Base-by-base conservation (phyloP, 2,888 invertebrate genomes). In the Cryptus armator region DNA sequence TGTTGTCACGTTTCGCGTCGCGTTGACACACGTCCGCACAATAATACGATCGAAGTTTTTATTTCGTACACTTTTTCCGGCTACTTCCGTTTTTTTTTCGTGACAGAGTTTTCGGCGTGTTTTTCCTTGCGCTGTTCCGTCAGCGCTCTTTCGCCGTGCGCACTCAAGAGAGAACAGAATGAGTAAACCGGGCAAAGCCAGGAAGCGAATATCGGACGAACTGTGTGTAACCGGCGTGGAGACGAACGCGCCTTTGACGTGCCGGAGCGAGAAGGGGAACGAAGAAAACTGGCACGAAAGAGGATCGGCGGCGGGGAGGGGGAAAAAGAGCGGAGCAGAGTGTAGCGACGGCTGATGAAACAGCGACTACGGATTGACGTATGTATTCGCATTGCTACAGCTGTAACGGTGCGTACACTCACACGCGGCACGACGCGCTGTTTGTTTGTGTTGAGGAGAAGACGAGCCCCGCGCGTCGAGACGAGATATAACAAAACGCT, bases 291-390 rank as follows among this genome's bases (percentile, higher is more conserved):
- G 62, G 68, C 70, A 71, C 81, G 51, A 51, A 70, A 29, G 68
- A 74, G 48, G 59, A n/a, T n/a, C 16, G 24, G 7, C 19, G 29
- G 29, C 37, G 59, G 59, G 56, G 74, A 53, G 43, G 53, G 48
- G 44, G 44, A 24, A 37, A 32, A 51, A 66, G 43, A 29, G 43
- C 6, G 46, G 74, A 77, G 56, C 32, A 56, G 24, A 62, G 56
- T 9, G 37, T 64, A 32, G 51, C 46, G 59, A 24, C 71, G 83
- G 83, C 83, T 83, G 83, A 83, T 72, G 83, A 83, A 83, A 83
- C 74, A 74, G 78, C 51, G 37, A 72, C 59, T n/a, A 19, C 62
- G 59, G 77, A 83, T 83, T 83, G 83, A 72, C 72, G 78, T 72
- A 68, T 37, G 37, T 62, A 19, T 29, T 16, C 51, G 29, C 29